Base-by-base conservation (phyloP, 2,888 invertebrate species). In the Taenaris catops region DNA sequence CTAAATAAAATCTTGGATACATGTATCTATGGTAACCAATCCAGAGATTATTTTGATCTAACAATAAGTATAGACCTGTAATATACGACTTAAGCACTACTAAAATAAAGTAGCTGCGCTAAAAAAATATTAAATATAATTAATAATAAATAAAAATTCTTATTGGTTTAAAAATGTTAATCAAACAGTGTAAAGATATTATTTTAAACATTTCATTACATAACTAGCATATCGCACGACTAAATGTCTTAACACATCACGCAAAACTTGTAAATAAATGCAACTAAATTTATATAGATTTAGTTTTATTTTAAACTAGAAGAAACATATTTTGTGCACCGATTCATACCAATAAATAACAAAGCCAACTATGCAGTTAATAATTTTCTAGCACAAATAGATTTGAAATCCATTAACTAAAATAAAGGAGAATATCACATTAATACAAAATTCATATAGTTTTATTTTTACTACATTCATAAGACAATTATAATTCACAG, bases 211-310 rank as follows among this genome's bases (percentile, higher is more conserved):
- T 14, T 14, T 14, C 14, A 14, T 14, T 14, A 14, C 2, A 14
- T 14, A 14, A 14, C 2, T 14, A 14, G 4, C 2, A 14, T 3
- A 14, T 14, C 14, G 3, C 4, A 14, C 4, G 4, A 14, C 4
- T 34, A n/a, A 16, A 12, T 9, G n/a, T 8, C 11, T 45, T 35
- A 48, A 47, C 41, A 33, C 34, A 41, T 23, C 33, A 31, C 8
- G 18, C 9, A 27, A 34, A 31, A 20, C 20, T 28, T 31, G 24
- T 2, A 16, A 10, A 9, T 41, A 43, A 44, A 46, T 41, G 39
- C 44, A 46, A 48, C 28, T 34, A 41, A 46, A 44, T 38, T 32
- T 45, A 28, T 26, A 32, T 44, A 41, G 24, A 27, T 9, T 9
- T 9, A 19, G 12, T 7, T 20, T 28, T 12, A 19, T 4, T 29